Evolutionary conservation across 30 jellyfish, hydroid and myxozoan species (phyloP).

Genomic region (Euphysa ruthae): DNA sequence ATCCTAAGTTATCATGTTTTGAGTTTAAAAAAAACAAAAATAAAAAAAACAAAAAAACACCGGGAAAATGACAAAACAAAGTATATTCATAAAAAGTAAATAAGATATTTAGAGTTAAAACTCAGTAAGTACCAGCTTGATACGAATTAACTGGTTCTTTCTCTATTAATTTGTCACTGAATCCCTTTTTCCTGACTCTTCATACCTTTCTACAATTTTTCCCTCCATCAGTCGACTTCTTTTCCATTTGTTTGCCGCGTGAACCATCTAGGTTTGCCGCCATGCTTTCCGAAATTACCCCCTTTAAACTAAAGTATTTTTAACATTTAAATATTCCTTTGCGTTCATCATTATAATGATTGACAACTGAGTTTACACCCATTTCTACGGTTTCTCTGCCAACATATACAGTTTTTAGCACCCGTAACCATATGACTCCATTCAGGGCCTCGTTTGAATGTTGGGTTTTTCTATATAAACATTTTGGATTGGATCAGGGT

Average conservation of each 20-base stretch:
- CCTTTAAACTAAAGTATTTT: not conserved
- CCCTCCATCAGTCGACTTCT: not conserved
- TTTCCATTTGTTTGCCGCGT: not conserved
- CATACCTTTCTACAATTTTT: not conserved
- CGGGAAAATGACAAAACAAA: not conserved
- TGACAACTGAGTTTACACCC: too few species aligned
- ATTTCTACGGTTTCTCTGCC: too few species aligned
- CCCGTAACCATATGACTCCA: not conserved
- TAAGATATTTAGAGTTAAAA: too few species aligned
- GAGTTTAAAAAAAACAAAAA: not conserved
- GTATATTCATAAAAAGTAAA: too few species aligned
- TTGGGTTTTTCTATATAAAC: not conserved
- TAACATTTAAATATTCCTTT: not conserved
- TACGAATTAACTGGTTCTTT: not conserved
- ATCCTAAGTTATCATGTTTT: not conserved
- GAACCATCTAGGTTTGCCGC: not conserved
- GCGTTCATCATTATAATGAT: too few species aligned
- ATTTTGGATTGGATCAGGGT: not conserved
- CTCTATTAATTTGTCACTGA: not conserved
- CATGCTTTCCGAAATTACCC: not conserved
- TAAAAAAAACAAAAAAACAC: not conserved
- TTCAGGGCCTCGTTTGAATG: not conserved
- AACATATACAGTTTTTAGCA: not conserved
- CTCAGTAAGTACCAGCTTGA: not conserved
- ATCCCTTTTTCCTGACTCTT: not conserved